Percentiles rank a stretch among this genome's conserved stretches.
Conservation (phyloP, 2,797 vertebrate genomes). For the Acanthornis magna region DNA sequence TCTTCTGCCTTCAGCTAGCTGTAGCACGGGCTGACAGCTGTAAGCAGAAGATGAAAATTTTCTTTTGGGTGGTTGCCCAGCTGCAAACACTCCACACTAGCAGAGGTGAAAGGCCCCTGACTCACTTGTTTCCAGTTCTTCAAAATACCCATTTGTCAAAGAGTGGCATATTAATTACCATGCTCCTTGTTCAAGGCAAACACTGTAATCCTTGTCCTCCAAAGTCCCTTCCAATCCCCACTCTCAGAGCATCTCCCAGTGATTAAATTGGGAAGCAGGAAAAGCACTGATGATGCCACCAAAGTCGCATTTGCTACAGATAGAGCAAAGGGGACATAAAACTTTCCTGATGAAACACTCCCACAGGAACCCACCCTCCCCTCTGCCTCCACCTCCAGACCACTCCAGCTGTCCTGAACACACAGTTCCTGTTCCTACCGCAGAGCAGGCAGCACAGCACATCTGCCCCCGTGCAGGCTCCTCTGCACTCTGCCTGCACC, state of each 20-base stretch:
- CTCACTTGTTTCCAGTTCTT: not conserved
- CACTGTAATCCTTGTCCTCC: not conserved
- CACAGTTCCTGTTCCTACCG: fast-evolving
- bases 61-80: not conserved
- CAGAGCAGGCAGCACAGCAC: not conserved
- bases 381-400: not conserved
- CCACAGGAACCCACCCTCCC: not conserved
- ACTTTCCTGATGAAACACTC: not conserved
- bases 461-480: not conserved
- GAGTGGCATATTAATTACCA: not conserved
- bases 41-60: not conserved
- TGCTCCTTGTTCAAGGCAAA: not conserved
- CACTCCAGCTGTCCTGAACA: fast-evolving
- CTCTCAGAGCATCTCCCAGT: fast-evolving
- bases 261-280: not conserved
- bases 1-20: not conserved
- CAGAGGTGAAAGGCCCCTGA: not conserved
- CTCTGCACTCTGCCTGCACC: not conserved
- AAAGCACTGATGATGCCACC: not conserved
- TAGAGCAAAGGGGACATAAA: not conserved
- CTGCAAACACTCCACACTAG: not conserved
- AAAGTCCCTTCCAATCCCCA: not conserved
- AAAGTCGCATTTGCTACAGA: not conserved
- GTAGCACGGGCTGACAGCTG: not conserved
- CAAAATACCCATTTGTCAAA: not conserved